phyloP scores from a whole-genome alignment of 2,113 vertebrate genomes.

The Solea senegalensis region DNA sequence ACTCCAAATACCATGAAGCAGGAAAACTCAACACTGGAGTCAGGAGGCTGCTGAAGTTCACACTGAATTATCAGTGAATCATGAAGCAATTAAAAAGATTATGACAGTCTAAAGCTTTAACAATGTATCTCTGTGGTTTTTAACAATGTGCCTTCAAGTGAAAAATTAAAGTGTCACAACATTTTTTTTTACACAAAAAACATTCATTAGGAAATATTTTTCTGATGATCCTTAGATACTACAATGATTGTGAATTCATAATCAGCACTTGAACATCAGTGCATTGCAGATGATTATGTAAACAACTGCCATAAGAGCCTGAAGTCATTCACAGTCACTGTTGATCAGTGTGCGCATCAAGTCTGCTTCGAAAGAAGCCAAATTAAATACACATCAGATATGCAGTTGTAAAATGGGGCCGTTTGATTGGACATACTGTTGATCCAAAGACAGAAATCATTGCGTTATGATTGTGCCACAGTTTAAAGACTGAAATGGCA shows the following conservation, averaged over 20 bases:
- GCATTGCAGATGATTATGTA: slow-evolving; percentile 17
- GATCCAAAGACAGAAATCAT: slow-evolving; percentile 40
- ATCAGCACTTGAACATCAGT: background rate
- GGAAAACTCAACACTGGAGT: slow-evolving; percentile 21
- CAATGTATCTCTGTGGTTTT: background rate
- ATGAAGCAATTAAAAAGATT: slow-evolving; percentile 30
- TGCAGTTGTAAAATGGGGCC: slow-evolving; percentile 20
- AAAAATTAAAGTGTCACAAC: too few relatives aligned
- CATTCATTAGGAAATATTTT: too few relatives aligned
- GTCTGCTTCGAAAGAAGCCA: slow-evolving; percentile 40
- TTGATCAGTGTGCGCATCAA: slow-evolving; percentile 30
- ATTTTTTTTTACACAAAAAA: too few relatives aligned
- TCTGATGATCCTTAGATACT: background rate
- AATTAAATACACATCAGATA: slow-evolving; percentile 43
- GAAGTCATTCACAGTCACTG: slow-evolving; percentile 25
- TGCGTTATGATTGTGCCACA: slow-evolving; percentile 19
- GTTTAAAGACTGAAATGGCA: slow-evolving; percentile 15
- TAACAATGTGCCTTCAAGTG: too few relatives aligned
- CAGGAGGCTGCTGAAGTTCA: slow-evolving; percentile 17
- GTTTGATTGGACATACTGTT: slow-evolving; percentile 29
- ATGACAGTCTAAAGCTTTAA: slow-evolving; percentile 27
- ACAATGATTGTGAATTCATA: background rate
- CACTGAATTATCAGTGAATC: slow-evolving; percentile 38
- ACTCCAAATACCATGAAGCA: slow-evolving; percentile 7
- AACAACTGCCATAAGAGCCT: slow-evolving; percentile 9